Evolutionary conservation across 2,888 invertebrate genomes (phyloP), one percentile per base, ranked within the genome.

Genomic region (Miltochrista miniata): DNA sequence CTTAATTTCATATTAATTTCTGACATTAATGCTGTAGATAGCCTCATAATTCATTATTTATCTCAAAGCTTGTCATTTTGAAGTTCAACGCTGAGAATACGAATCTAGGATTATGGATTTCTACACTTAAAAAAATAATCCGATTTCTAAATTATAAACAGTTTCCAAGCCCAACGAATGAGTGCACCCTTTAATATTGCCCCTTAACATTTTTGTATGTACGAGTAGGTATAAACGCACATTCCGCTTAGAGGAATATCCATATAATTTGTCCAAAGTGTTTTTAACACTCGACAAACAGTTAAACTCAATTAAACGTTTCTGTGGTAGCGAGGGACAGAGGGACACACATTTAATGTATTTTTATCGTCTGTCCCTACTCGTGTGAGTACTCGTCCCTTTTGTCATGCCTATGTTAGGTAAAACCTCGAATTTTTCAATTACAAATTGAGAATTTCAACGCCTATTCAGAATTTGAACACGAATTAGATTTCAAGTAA

Each of bases 401-500:
- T 30, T 41, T 14, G 14, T 15, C 10, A 15, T 18, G 2, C 15
- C 10, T 13, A 2, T 18, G 36, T 10, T 11, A 14, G 10, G 24
- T 35, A 10, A 1, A 29, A 11, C 9, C 9, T 10, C 24, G n/a
- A 33, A 61, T 56, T 54, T 51, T 50, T 52, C 34, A 9, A 12
- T 44, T 35, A 46, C 35, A 30, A 31, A 47, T 47, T 15, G 45
- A 42, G 43, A 54, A 51, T 36, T 51, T 29, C 40, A 7, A 30
- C 48, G 47, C 60, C 58, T 64, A 65, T 52, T 38, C 31, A 47
- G 33, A 39, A 40, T 31, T 18, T 39, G 15, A 33, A 38, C 37
- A 12, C 11, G 14, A 50, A 14, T 24, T 24, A 24, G 18, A 5
- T 24, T 24, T 24, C 18, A 24, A 24, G 18, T 24, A 24, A 24